Base-by-base conservation (phyloP, 1,140 invertebrate genomes). In the Drosophila ficusphila region DNA sequence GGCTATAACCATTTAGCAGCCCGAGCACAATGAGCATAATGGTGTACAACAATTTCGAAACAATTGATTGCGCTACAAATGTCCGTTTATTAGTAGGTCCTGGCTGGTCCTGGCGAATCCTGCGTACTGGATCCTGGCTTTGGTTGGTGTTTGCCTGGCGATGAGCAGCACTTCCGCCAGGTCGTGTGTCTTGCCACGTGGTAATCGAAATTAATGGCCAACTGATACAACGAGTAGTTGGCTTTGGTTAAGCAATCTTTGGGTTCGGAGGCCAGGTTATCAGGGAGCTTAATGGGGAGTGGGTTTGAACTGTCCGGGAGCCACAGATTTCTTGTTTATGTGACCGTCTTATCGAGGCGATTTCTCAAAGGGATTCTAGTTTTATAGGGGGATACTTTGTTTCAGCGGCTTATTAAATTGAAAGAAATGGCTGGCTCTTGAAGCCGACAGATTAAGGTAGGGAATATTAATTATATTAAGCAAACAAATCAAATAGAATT, bases 1-100 rank as follows among this genome's bases (percentile, higher is more conserved):
- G 82, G 83, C 83, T 65, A 88, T 88, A 88, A 89, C 77, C 82
- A 88, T 88, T 88, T 89, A 88, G 68, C 73, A 71, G 60, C 49
- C 71, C 19, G 19, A 29, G 60, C 77, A 70, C 76, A 83, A 82
- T 85, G 76, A 76, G 74, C 81, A 86, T 85, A 85, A 85, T 85
- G 81, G 72, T 76, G 67, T 86, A 86, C 81, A 86, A 86, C 82
- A 86, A 86, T 86, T 88, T 68, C 77, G 83, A 89, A 88, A 88
- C 82, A 88, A 88, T 88, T 88, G 82, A 89, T 88, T 88, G 82
- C 70, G 83, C 75, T 88, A 88, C 82, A 86, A 86, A 86, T 86
- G 82, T 75, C 74, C 82, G 82, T 88, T 88, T 86, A 86, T 86
- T 88, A 86, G 81, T 70, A 21, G 79, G 46, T 77, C 56, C 57